Conservation (phyloP, 37 sponge, comb jelly and placozoan genomes). For the Cladorhizidae sp. region DNA sequence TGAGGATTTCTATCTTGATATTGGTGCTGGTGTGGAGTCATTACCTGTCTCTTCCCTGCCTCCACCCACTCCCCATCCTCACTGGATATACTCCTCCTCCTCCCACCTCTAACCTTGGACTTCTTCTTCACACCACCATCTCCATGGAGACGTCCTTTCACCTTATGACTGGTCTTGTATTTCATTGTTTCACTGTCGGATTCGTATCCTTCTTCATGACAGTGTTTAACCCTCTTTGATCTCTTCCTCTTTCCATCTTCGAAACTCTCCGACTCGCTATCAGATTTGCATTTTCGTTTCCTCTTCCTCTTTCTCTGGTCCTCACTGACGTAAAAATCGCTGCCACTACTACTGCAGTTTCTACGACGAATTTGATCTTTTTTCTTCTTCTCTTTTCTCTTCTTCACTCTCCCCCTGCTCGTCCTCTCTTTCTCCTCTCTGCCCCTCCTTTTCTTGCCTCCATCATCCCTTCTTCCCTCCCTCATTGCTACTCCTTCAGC, state of each 20-base stretch:
- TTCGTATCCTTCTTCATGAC: constrained; percentile 12
- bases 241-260: constrained; percentile 16
- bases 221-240: neutral
- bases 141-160: neutral
- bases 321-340: neutral
- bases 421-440: constrained; percentile 25
- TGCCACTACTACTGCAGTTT: neutral
- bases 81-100: neutral
- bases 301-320: constrained; percentile 8
- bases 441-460: neutral
- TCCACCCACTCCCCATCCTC: neutral
- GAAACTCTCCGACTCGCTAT: constrained; percentile 7
- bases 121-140: neutral
- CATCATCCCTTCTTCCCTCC: constrained; percentile 18
- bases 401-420: constrained; percentile 10
- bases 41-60: no score
- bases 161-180: neutral
- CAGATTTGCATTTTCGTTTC: neutral
- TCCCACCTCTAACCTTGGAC: neutral
- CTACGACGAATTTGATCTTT: constrained; percentile 13
- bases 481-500: neutral
- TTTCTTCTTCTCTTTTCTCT: constrained; percentile 20
- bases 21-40: no score
- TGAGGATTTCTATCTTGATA: no score
- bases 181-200: neutral